phyloP scores from a whole-genome alignment of 2,888 invertebrate genomes.

The Phyllotreta cruciferae region DNA sequence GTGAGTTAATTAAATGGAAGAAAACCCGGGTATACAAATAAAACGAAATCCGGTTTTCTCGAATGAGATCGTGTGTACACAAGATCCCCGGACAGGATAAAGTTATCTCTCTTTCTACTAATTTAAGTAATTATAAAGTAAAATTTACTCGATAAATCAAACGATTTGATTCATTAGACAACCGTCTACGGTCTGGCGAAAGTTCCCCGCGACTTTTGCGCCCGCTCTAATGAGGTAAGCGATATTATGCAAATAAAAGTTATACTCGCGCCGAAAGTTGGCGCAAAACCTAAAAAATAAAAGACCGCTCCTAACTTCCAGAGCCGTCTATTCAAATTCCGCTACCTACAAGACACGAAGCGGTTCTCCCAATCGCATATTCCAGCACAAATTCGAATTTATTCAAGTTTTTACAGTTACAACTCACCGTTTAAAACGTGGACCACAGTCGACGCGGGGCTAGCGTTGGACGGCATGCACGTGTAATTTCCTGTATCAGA shows the following conservation, averaged over 20 bases:
- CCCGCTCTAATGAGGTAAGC: conserved; percentile 16
- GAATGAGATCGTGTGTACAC: no score
- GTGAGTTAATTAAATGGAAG: conserved; percentile 17
- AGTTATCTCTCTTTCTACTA: no score
- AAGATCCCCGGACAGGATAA: no score
- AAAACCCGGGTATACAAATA: background rate
- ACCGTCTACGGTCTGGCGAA: no score
- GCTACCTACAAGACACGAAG: no score
- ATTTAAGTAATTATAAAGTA: no score
- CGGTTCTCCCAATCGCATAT: no score
- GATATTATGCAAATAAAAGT: conserved; percentile 34
- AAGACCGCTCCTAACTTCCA: conserved; percentile 30
- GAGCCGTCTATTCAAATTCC: conserved; percentile 32
- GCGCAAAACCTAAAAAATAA: conserved; percentile 16
- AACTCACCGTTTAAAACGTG: conserved; percentile 85
- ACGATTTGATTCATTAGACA: background rate
- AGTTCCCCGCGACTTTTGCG: background rate
- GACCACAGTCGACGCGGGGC: conserved; percentile 82
- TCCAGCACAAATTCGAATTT: background rate
- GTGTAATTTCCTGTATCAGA: conserved; percentile 90
- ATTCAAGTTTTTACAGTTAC: background rate
- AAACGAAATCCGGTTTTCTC: no score
- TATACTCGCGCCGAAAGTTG: conserved; percentile 23
- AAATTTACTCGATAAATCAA: background rate
- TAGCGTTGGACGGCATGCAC: conserved; percentile 84